Evolutionary conservation across 2,888 invertebrate species (phyloP), one percentile per base, ranked within the genome.

Genomic region (Halictus quadricinctus): DNA sequence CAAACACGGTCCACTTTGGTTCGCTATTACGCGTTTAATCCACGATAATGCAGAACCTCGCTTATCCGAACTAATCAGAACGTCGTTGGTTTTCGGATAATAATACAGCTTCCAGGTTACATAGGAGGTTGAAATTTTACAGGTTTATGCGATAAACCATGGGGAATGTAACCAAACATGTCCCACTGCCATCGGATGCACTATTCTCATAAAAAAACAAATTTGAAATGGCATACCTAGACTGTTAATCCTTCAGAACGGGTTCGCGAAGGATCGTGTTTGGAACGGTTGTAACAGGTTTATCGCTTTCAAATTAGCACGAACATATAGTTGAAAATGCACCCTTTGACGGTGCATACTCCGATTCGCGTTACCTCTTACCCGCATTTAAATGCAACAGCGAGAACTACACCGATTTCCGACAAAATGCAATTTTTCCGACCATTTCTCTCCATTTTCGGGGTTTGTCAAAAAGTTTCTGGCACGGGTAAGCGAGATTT

Each of bases 211-310:
- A n/a, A 12, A 4, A n/a, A 58, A 12, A 21, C 12, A 12, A 12
- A 13, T 12, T 58, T 12, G 1, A n/a, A 58, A n/a, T n/a, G 1
- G n/a, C n/a, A n/a, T 58, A n/a, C 0, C 10, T n/a, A 3, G 12
- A 0, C 4, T 36, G 12, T 21, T 8, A n/a, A 58, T 58, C 4
- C 1, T 0, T 12, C n/a, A 0, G n/a, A n/a, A n/a, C n/a, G n/a
- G 12, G 10, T 10, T 10, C 54, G 10, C 0, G n/a, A 10, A 10
- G n/a, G 58, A n/a, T 10, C 58, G 12, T 12, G 0, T 58, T 58
- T 12, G n/a, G n/a, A n/a, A 58, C 58, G 12, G 58, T 58, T 58
- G 3, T 58, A 58, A 0, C 18, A 54, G 21, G 54, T 54, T 21
- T n/a, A n/a, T 50, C 50, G 50, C 21, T 54, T 54, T 2, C 21